Conservation (phyloP, 2,113 vertebrate species). For the Poecilia latipinna region DNA sequence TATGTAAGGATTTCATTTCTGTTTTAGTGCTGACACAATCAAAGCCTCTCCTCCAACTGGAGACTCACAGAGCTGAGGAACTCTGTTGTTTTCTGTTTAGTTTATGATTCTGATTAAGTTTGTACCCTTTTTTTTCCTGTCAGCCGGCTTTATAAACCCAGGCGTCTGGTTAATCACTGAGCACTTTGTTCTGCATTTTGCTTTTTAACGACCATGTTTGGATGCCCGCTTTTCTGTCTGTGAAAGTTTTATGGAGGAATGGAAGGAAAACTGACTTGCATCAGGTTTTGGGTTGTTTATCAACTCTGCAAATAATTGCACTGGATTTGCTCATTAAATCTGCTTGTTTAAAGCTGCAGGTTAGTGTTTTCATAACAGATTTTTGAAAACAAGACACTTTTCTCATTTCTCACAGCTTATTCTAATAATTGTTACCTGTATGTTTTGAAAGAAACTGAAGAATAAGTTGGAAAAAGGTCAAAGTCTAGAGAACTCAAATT, state of each 20-base stretch:
- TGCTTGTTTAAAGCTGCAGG: constrained; percentile 38
- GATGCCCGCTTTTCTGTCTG: constrained; percentile 51
- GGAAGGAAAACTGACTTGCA: constrained; percentile 36
- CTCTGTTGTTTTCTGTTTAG: constrained; percentile 1
- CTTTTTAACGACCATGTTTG: constrained; percentile 65
- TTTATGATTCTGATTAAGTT: background rate
- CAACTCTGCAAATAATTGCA: constrained; percentile 32
- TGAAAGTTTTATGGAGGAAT: constrained; percentile 40
- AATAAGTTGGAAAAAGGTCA: background rate
- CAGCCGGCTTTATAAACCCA: background rate
- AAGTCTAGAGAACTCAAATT: background rate
- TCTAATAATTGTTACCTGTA: background rate
- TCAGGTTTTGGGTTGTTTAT: constrained; percentile 19
- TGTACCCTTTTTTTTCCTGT: background rate
- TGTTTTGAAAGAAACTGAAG: background rate
- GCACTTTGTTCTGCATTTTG: constrained; percentile 10
- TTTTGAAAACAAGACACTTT: background rate
- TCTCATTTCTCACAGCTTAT: background rate
- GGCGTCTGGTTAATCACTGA: constrained; percentile 26
- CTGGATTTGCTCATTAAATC: constrained; percentile 37
- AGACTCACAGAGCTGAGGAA: background rate
- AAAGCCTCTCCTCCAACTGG: background rate
- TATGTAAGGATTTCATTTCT: too few relatives aligned
- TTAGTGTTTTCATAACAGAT: background rate
- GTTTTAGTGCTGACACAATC: background rate